These are phyloP conservation scores for Elmis aenea DNA, from an alignment of 2,888 invertebrate genomes.

Conservation along the genomic window DNA sequence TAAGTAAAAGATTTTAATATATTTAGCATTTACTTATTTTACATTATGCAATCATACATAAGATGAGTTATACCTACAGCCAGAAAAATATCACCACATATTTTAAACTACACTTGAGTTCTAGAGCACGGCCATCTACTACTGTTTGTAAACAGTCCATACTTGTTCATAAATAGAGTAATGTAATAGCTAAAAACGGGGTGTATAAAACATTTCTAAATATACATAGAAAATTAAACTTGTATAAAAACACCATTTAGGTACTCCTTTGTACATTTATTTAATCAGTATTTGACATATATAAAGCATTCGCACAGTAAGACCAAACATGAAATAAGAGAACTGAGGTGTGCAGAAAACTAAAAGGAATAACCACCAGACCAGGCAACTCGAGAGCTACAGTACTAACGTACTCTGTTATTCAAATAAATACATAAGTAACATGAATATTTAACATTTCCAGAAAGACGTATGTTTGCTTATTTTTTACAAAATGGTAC, in stretches of 20 bases:
- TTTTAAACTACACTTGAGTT: slow-evolving; percentile 49
- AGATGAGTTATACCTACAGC: slow-evolving; percentile 49
- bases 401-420: slow-evolving; percentile 35
- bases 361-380: slow-evolving; percentile 34
- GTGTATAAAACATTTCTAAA: slow-evolving; percentile 44
- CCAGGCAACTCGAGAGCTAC: slow-evolving; percentile 38
- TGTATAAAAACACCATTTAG: slow-evolving; percentile 49
- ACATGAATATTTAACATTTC: slow-evolving; percentile 49
- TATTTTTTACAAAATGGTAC: slow-evolving; percentile 51
- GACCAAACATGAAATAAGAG: slow-evolving; percentile 50
- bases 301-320: slow-evolving; percentile 54
- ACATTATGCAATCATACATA: slow-evolving; percentile 49
- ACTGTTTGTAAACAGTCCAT: slow-evolving; percentile 20
- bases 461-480: slow-evolving; percentile 47
- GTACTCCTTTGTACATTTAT: slow-evolving; percentile 54
- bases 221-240: slow-evolving; percentile 48
- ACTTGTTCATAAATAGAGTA: slow-evolving; percentile 32
- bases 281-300: slow-evolving; percentile 52
- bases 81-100: slow-evolving; percentile 51
- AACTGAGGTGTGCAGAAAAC: slow-evolving; percentile 41
- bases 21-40: slow-evolving; percentile 49
- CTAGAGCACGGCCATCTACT: slow-evolving; percentile 43
- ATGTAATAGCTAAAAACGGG: slow-evolving; percentile 41
- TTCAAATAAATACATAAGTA: slow-evolving; percentile 45
- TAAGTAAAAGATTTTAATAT: slow-evolving; percentile 43